Evolutionary conservation across 1,140 invertebrate genomes (phyloP), one percentile per base, ranked within the genome.

Genomic region (Panulirus ornatus): DNA sequence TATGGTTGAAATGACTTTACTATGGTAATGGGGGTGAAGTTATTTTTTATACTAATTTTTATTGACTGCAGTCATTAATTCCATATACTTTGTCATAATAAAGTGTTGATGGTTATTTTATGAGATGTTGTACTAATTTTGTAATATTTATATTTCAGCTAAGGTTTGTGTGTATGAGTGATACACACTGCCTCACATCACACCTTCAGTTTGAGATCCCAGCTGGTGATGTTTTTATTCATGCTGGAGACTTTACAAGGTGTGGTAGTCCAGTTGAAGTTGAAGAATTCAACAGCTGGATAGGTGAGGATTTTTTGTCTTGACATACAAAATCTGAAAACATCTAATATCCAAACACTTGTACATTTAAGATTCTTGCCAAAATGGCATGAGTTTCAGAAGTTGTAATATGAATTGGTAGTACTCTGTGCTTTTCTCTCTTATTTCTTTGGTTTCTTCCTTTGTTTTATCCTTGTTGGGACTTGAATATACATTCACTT

Each of bases 231-330:
- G 95, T 98, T 73, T 96, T 98, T 84, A 96, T 98, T 82, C 97
- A 98, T 94, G 97, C 97, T 76, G 97, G 97, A 2, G 97, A 98
- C 94, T 97, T 98, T 93, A 97, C 97, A 44, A 96, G 96, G 92
- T 96, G 96, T 93, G 97, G 97, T 36, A 95, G 95, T 92, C 93
- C 95, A 86, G 95, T 96, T 87, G 97, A 97, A 94, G 96, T 98
- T 30, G 93, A 95, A 83, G 95, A 96, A 92, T 98, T 98, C 93
- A 97, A 97, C 94, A 95, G 95, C 58, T 97, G 97, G 96, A 95
- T 98, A 92, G 96, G 97, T 95, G 94, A 71, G 75, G 8, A 42
- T 36, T 27, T 44, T 19, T 42, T 22, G 0, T 54, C 0, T 36
- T n/a, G n/a, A n/a, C n/a, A n/a, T n/a, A n/a, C n/a, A n/a, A n/a